Evolutionary conservation across 1,140 invertebrate species (phyloP).

Genomic region (Colletes gigas): DNA sequence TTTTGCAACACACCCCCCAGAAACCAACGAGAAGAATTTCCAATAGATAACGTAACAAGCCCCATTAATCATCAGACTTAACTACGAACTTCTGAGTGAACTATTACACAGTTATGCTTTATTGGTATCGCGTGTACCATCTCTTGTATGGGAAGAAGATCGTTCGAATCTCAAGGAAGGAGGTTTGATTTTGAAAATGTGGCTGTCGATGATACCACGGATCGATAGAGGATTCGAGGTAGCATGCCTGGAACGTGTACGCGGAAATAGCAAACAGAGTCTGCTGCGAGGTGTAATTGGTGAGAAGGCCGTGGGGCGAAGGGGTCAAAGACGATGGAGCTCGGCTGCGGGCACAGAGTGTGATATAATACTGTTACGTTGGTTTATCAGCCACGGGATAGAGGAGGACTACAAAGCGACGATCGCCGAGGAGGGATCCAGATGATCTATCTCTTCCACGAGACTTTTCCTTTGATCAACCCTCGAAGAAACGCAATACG

Average conservation of each 20-base stretch:
- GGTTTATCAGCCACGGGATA: neutral
- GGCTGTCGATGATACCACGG: neutral
- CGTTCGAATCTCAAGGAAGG: too few relatives aligned
- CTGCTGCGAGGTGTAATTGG: conserved; percentile 2
- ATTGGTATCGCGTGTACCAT: too few relatives aligned
- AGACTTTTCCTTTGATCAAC: neutral
- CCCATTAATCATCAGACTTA: too few relatives aligned
- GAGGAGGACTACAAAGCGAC: neutral
- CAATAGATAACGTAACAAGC: too few relatives aligned
- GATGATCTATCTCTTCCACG: neutral
- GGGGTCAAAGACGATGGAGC: conserved; percentile 12
- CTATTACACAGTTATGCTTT: too few relatives aligned
- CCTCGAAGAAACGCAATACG: neutral
- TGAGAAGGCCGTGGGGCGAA: conserved; percentile 1
- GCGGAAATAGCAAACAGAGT: neutral
- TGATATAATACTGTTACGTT: neutral
- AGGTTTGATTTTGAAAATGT: too few relatives aligned
- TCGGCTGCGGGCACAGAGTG: neutral
- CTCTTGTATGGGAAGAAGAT: too few relatives aligned
- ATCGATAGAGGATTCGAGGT: neutral
- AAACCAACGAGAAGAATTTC: too few relatives aligned
- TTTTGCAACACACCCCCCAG: too few relatives aligned
- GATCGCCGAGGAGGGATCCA: neutral
- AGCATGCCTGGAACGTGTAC: neutral
- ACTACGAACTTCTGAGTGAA: too few relatives aligned